Evolutionary conservation across 2,888 invertebrate species (phyloP).

Genomic region (Nipponacmea schrenckii): DNA sequence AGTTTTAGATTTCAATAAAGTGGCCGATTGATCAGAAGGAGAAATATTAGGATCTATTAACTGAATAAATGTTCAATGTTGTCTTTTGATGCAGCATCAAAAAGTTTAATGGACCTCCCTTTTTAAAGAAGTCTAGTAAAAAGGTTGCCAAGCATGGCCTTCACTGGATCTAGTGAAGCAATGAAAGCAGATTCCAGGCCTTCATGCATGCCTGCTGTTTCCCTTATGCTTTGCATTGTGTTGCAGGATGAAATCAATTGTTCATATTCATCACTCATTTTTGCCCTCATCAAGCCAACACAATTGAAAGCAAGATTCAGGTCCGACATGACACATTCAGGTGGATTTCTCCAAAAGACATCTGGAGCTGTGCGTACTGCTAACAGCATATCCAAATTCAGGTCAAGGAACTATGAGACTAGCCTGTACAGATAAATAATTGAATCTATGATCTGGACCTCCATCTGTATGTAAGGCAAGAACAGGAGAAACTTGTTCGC

Average conservation of each 20-base stretch:
- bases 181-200: not conserved
- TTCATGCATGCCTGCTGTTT: not conserved
- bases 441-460: not conserved
- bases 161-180: not conserved
- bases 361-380: not conserved
- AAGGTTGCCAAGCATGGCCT: no score
- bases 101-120: no score
- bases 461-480: not conserved
- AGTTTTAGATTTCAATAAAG: not conserved
- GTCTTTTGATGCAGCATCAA: no score
- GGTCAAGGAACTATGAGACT: not conserved
- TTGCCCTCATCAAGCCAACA: conserved; percentile 1
- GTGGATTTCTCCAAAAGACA: not conserved
- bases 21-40: no score
- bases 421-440: not conserved
- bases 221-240: not conserved
- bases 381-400: not conserved
- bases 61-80: no score
- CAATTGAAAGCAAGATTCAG: conserved; percentile 2
- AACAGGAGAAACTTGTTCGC: not conserved
- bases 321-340: not conserved
- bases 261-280: not conserved
- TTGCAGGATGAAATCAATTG: not conserved
- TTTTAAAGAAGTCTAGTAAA: no score
- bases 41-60: no score